A percentile compares a stretch with the other conserved stretches of the same genome.
phyloP scores from a whole-genome alignment of 2,888 invertebrate genomes.

The Timandra comae region DNA sequence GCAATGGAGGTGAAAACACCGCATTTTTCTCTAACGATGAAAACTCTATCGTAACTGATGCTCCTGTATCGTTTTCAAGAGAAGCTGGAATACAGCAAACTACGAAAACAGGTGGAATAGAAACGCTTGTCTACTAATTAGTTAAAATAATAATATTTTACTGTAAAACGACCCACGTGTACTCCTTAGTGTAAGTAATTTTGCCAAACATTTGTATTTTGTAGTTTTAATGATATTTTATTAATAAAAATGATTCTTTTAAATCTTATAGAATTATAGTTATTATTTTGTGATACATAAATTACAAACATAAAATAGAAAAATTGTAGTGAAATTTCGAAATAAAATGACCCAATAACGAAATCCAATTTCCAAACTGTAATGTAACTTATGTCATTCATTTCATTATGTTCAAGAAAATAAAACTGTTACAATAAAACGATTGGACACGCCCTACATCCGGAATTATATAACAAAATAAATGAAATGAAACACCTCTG shows the following conservation, averaged over 20 bases:
- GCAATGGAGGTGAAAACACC: conserved; percentile 29
- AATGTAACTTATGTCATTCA: conserved; percentile 41
- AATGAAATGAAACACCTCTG: conserved; percentile 39
- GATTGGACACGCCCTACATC: conserved; percentile 50
- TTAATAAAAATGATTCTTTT: background rate
- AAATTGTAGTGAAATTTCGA: too few relatives aligned
- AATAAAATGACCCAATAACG: too few relatives aligned
- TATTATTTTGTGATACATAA: too few relatives aligned
- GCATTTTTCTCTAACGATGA: conserved; percentile 34
- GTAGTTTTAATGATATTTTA: background rate
- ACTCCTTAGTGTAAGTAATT: too few relatives aligned
- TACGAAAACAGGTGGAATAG: conserved; percentile 52
- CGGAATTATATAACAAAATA: conserved; percentile 39
- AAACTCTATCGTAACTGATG: conserved; percentile 32
- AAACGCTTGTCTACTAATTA: conserved; percentile 50
- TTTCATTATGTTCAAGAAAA: conserved; percentile 29
- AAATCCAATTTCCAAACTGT: too few relatives aligned
- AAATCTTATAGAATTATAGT: too few relatives aligned
- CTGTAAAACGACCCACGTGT: too few relatives aligned
- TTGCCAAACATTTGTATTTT: background rate
- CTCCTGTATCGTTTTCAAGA: conserved; percentile 50
- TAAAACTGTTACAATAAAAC: conserved; percentile 21
- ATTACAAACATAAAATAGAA: too few relatives aligned
- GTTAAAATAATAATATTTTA: conserved; percentile 1
- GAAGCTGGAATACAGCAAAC: conserved; percentile 58